Base-by-base conservation (phyloP, 2,888 invertebrate species). In the Dynastes hyllus region DNA sequence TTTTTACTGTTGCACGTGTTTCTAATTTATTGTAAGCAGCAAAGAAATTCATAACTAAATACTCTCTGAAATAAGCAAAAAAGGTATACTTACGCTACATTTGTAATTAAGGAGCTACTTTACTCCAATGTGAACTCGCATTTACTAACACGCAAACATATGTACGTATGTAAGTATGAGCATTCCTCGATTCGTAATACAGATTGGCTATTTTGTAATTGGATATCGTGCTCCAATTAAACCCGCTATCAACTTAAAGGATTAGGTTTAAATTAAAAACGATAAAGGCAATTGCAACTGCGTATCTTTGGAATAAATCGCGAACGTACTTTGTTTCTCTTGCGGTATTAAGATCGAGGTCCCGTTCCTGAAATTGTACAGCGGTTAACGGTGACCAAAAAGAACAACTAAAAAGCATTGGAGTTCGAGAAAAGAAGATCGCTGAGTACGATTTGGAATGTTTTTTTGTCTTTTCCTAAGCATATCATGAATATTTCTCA, bases 181-280 rank as follows among this genome's bases (percentile, higher is more conserved):
- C 51, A 40, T 69, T 69, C 51, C 16, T 29, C 51, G 51, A 69
- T 69, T 29, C 51, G 51, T 51, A 51, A 69, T 69, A 27, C 29
- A 69, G 69, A 69, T 69, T 69, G 69, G 50, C 11, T 69, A 69
- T 69, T 69, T 69, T 69, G 69, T 69, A 69, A 69, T 69, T 69
- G 40, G 69, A 69, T 69, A 69, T 51, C 51, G 22, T 69, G 69
- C 51, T 69, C 69, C 51, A 69, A 69, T 69, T 69, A 69, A 69
- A 51, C 51, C 51, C 29, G 51, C 29, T 69, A 69, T 69, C 69
- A 69, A 32, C 51, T 69, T 69, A 69, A 69, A 69, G 29, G 16
- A 69, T 69, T 69, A 27, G 50, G 69, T 69, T 69, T 51, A 69
- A 69, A 69, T 27, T 69, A 51, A 69, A 69, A 69, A 69, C 69